Conservation (phyloP, 1,140 invertebrate genomes). For the Periplaneta americana region DNA sequence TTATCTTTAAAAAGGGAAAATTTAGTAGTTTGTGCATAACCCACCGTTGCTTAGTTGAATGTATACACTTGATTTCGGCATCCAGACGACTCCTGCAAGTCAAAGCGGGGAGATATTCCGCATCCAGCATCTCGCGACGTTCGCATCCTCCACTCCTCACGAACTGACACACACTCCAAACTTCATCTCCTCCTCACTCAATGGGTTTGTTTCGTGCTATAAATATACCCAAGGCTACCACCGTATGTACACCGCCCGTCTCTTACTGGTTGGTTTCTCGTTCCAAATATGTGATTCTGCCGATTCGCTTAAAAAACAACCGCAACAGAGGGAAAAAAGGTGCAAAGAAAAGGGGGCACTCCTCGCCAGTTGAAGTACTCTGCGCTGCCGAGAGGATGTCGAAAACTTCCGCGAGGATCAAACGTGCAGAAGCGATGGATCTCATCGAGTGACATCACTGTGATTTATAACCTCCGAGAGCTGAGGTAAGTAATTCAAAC, state of each 20-base stretch:
- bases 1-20: too few species aligned
- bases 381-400: not conserved
- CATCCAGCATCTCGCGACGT: not conserved
- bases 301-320: not conserved
- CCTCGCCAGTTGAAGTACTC: not conserved
- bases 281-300: not conserved
- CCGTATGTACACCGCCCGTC: not conserved
- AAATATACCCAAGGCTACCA: not conserved
- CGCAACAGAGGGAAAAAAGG: not conserved
- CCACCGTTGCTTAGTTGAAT: not conserved
- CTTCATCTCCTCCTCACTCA: not conserved
- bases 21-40: not conserved
- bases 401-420: not conserved
- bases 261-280: not conserved
- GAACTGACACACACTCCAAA: not conserved
- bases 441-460: not conserved
- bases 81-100: not conserved
- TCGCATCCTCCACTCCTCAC: not conserved
- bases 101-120: not conserved
- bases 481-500: not conserved
- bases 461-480: not conserved
- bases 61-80: not conserved
- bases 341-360: not conserved
- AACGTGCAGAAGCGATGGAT: not conserved
- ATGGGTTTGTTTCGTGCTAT: not conserved